Conservation (phyloP, 2,797 vertebrate genomes). For the Urosaurus nigricauda region DNA sequence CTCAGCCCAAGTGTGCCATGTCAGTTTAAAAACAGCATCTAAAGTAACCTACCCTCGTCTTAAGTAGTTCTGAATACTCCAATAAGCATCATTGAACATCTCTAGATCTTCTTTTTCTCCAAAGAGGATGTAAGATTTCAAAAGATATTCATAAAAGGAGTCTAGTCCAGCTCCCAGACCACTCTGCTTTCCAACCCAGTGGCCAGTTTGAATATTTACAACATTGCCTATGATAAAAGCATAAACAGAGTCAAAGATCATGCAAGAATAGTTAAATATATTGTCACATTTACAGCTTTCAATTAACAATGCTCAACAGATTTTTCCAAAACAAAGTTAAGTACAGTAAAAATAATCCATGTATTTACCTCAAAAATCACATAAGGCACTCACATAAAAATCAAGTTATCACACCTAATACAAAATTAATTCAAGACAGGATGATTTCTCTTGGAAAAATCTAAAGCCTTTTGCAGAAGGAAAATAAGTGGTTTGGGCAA, state of each 20-base stretch:
- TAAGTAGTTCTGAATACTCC: constrained; percentile 94
- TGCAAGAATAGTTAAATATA: not conserved
- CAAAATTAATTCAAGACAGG: not conserved
- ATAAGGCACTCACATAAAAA: not conserved
- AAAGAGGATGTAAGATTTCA: constrained; percentile 98
- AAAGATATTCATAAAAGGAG: constrained; percentile 97
- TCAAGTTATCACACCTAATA: not conserved
- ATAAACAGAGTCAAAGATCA: not conserved
- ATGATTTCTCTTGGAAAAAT: not conserved
- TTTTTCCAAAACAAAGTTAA: not conserved
- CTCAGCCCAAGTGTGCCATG: not conserved
- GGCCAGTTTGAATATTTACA: constrained; percentile 97
- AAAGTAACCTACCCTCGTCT: constrained; percentile 89
- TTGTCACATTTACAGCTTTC: not conserved
- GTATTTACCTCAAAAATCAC: not conserved
- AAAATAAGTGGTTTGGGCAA: not conserved
- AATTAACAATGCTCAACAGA: not conserved
- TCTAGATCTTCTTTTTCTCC: constrained; percentile 94
- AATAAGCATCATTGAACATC: constrained; percentile 94
- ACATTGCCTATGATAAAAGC: constrained; percentile 87
- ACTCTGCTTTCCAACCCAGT: constrained; percentile 97
- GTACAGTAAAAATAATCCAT: not conserved
- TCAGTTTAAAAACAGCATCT: not conserved
- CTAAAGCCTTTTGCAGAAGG: not conserved
- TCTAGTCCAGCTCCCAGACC: constrained; percentile 96